Base-by-base conservation (phyloP, 2,888 invertebrate species). In the Drosophila formosana region DNA sequence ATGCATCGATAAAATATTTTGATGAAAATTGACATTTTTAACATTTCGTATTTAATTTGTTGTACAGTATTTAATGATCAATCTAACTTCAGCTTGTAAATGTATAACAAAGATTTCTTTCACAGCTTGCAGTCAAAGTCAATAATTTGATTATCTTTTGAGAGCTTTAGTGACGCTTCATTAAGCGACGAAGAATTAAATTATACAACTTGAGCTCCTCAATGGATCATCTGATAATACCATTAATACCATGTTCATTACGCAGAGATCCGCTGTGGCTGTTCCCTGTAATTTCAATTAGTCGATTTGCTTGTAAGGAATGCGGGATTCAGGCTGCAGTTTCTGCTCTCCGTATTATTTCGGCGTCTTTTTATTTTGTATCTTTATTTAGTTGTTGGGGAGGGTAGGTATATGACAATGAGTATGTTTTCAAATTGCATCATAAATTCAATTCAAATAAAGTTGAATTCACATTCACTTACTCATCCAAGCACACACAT, bases 371-470 rank as follows among this genome's bases (percentile, higher is more conserved):
- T 23, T 72, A 51, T 43, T 37, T 41, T 55, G 53, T 63, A 70
- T 60, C 25, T 60, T 66, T 60, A 32, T 66, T 37, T 57, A 41
- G 43, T 49, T 56, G 37, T 8, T 45, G 11, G 46, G 51, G 46
- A 49, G 37, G 51, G 51, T 37, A 46, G 52, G 32, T 52, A n/a
- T 26, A 13, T 8, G 3, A n/a, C n/a, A n/a, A 39, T 11, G 9
- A 13, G 41, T 37, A 46, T 77, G 55, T 50, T 67, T 76, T 72
- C 62, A 78, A 78, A 72, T 78, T 70, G 79, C 72, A 81, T 84
- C 82, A 84, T 82, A 79, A 82, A 84, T 81, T 77, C 77, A 77
- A 81, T 81, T 78, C 76, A 83, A 78, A 82, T 75, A 66, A 80
- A 72, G 65, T 77, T 73, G n/a, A 80, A 77, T 75, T 66, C 84